Base-by-base conservation (phyloP, 2,888 invertebrate species). In the Drosophila bunnanda region DNA sequence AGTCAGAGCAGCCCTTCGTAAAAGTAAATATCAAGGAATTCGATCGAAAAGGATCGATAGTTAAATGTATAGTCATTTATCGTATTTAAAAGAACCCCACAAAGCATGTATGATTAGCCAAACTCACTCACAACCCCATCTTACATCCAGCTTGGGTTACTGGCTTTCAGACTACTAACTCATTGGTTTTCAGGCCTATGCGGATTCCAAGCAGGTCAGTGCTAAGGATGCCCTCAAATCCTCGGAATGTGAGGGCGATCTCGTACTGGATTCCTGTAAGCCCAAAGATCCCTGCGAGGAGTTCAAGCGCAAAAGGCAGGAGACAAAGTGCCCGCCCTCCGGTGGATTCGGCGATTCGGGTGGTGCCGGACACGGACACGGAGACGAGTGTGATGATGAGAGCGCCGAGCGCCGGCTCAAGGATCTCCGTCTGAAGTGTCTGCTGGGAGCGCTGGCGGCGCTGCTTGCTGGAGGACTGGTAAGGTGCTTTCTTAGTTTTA, bases 391-490 rank as follows among this genome's bases (percentile, higher is more conserved):
- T 6, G 68, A 36, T 10, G 54, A 43, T 7, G 61, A n/a, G n/a
- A n/a, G n/a, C n/a, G n/a, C 56, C 2, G 64, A 68, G 5, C 69
- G 75, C 12, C 57, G 22, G 20, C 28, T 55, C 8, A 66, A 43
- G 13, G 59, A 74, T 8, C 34, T 83, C 0, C 82, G 77, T 2
- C 28, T 76, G 0, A 80, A 75, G 25, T 88, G 72, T 44, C 46
- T 76, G 1, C n/a, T 88, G 2, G 84, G 78, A 0, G 75, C 90
- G 2, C 59, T 91, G n/a, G 90, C 88, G 3, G 89, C 89, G 1
- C 72, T 91, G 4, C 67, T 91, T 5, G 75, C 89, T 5, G 90
- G 91, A 28, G 90, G 90, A 43, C 57, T 90, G 43, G 91, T 91
- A 82, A 32, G 85, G 61, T 25, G 10, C 0, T 0, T 8, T 7